phyloP scores from a whole-genome alignment of 2,797 vertebrate genomes.

The Pangasius krempfi region DNA sequence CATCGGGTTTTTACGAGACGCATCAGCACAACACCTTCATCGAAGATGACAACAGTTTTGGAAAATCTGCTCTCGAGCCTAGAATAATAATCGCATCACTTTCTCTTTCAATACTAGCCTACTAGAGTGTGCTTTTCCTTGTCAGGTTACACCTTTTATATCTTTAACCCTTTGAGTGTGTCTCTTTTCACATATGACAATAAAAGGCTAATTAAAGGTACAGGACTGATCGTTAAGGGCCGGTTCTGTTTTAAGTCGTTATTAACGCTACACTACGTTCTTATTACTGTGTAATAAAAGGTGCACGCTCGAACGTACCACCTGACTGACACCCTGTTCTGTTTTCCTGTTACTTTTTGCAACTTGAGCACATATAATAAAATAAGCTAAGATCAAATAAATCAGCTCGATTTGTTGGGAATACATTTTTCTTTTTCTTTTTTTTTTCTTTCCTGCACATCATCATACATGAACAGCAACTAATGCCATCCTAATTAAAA shows the following conservation, averaged over 20 bases:
- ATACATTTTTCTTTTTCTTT: neutral
- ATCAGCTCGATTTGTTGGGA: neutral
- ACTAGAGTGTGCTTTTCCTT: neutral
- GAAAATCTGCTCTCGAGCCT: neutral
- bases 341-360: neutral
- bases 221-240: too few relatives aligned
- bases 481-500: constrained; percentile 45
- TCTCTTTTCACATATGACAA: neutral
- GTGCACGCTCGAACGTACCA: neutral
- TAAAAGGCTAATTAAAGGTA: neutral
- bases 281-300: constrained; percentile 8
- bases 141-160: neutral
- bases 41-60: constrained; percentile 47
- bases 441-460: neutral
- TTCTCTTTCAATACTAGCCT: neutral
- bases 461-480: constrained; percentile 26
- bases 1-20: constrained; percentile 29
- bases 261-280: neutral
- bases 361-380: neutral
- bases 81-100: neutral
- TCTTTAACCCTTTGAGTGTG: too few relatives aligned
- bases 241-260: neutral
- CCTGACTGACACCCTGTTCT: neutral
- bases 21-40: constrained; percentile 15
- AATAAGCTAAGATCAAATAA: neutral